Evolutionary conservation across 2,113 vertebrate genomes (phyloP).

Genomic region (Dasyurus viverrinus): DNA sequence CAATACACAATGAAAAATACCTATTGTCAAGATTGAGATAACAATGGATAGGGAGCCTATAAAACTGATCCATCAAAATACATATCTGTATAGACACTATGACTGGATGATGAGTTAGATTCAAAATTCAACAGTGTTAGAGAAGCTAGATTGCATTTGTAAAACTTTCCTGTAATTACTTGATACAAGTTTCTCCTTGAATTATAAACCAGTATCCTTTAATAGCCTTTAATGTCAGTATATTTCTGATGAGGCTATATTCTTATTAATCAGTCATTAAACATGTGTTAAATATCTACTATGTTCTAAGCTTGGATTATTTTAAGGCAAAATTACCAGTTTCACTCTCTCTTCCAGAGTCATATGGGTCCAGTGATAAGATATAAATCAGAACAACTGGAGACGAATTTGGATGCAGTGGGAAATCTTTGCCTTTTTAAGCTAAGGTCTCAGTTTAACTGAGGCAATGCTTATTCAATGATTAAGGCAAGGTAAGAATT

Average conservation of each 20-base stretch:
- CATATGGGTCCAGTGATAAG: too few relatives aligned
- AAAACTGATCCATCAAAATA: not conserved
- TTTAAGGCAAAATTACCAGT: too few relatives aligned
- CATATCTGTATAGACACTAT: not conserved
- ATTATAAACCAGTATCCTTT: not conserved
- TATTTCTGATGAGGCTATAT: not conserved
- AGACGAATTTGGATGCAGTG: too few relatives aligned
- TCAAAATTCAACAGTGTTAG: not conserved
- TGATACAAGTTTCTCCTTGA: not conserved
- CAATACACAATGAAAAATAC: not conserved
- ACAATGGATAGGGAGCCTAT: not conserved
- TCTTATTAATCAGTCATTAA: not conserved
- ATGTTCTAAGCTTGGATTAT: not conserved
- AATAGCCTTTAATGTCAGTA: not conserved
- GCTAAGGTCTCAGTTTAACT: too few relatives aligned
- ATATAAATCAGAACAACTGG: too few relatives aligned
- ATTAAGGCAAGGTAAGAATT: too few relatives aligned
- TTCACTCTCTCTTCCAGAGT: too few relatives aligned
- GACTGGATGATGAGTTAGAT: not conserved
- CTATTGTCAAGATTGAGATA: not conserved
- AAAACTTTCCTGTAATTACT: not conserved
- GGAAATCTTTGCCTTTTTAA: too few relatives aligned
- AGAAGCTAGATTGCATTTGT: not conserved
- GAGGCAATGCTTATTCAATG: too few relatives aligned
- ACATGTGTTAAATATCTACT: not conserved